Evolutionary conservation across 2,888 invertebrate species (phyloP), one percentile per base, ranked within the genome.

Genomic region (Erebia ligea): DNA sequence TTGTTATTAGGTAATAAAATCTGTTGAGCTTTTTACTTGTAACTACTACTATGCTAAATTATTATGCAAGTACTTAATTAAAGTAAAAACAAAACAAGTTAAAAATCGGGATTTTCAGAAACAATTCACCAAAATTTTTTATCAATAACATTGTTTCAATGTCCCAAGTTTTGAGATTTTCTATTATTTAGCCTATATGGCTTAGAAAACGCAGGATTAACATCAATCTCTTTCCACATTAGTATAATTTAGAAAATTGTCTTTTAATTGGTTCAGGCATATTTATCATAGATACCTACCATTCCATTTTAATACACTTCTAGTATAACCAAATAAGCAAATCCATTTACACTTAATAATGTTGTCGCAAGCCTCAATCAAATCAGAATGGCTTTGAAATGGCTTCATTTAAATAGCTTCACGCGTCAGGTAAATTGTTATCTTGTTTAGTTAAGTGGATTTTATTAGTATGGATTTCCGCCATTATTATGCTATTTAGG

Each of bases 281-380:
- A 21, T 19, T 62, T 48, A 48, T 11, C 21, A 62, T 48, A 62
- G 48, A 62, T 62, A 45, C 21, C 62, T 62, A 45, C 21, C 62
- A 62, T 21, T 48, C 45, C 62, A 21, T 62, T 48, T 48, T 48
- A 19, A 45, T 45, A 9, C 34, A 45, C 59, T 69, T 69, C 72
- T 66, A 63, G 66, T 62, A 67, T 56, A 17, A 52, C 72, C 66
- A 72, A 72, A 69, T 72, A 66, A 56, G 69, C n/a, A 21, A 61
- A 42, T 52, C 19, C 52, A 63, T 67, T 71, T 65, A 61, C 69
- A 25, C 42, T 58, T 66, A 69, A 72, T 72, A 50, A 61, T 42
- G 50, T 21, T 70, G 66, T 66, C n/a, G 57, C 45, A 48, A 15
- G 59, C 17, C 40, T 42, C 61, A 45, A 62, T 62, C 62, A 48